Base-by-base conservation (phyloP, 2,888 invertebrate species). In the Galerucella calmariensis region DNA sequence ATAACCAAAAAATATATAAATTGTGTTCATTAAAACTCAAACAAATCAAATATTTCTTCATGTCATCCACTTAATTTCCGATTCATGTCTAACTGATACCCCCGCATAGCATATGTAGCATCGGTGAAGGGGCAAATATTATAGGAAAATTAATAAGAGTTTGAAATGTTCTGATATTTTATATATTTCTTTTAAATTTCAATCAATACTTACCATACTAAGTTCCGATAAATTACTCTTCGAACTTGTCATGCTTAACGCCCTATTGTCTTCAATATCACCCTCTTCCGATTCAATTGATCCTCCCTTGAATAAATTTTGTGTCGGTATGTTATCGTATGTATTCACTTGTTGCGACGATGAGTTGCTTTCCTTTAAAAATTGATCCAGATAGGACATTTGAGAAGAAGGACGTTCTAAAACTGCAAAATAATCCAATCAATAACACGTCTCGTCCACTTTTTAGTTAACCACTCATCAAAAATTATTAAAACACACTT, bases 321-420 rank as follows among this genome's bases (percentile, higher is more conserved):
- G 85, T 51, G 83, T 80, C 66, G 83, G 82, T 71, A 84, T 78
- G 79, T 86, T 84, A 79, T 86, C 84, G 75, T 85, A 87, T 66
- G 84, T 82, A 51, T 85, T 84, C 35, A 81, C 78, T 35, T 81
- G 79, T 72, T 84, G 83, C 59, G 82, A 84, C 35, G 85, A 84
- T 0, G 87, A 85, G 74, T 86, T 87, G 5, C 91, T 90, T 86
- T 96, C 96, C 85, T 95, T 96, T 82, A 97, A 89, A 87, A 97
- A 97, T 85, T 96, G 95, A 85, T 96, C 96, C 85, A 95, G 88
- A 88, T 96, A 96, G 79, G 96, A 96, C 92, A 96, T 94, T 88
- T 96, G 96, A 48, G 97, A 97, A 53, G 95, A 93, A 68, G 96
- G 95, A 80, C 96, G 92, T 85, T 96, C 96, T 89, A 95, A 88